These are phyloP conservation scores for Drosophila tropicalis DNA, from an alignment of 1,140 invertebrate species.

Conservation along the genomic window DNA sequence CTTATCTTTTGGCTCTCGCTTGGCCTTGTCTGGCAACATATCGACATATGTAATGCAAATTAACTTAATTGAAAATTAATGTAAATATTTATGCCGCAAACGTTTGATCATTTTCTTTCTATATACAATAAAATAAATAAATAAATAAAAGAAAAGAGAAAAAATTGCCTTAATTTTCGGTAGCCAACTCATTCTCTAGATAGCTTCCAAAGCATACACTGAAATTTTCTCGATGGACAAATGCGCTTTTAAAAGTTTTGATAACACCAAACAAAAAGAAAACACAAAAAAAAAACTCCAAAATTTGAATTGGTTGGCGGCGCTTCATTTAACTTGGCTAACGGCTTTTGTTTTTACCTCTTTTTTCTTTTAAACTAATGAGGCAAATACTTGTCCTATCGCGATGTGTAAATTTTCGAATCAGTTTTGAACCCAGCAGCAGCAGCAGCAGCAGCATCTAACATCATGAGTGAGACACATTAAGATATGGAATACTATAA, in stretches of 20 bases:
- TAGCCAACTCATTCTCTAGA: constrained; percentile 60
- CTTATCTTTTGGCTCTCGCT: not conserved
- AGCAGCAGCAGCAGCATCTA: no score
- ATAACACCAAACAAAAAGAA: constrained; percentile 46
- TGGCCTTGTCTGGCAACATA: no score
- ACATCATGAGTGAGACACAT: constrained; percentile 1
- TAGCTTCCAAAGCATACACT: constrained; percentile 17
- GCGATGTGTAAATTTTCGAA: constrained; percentile 7
- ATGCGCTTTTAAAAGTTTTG: constrained; percentile 68
- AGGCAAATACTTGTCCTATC: constrained; percentile 10
- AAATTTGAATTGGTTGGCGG: constrained; percentile 1
- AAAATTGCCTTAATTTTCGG: constrained; percentile 56
- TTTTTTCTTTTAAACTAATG: constrained; percentile 1
- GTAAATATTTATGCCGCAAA: constrained; percentile 62
- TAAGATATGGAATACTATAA: constrained; percentile 6
- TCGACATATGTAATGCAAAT: constrained; percentile 66
- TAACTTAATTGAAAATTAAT: constrained; percentile 77
- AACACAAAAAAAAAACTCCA: not conserved
- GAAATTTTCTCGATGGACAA: constrained; percentile 32
- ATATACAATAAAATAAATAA: constrained; percentile 22
- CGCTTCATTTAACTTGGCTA: constrained; percentile 12
- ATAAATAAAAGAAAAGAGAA: constrained; percentile 22
- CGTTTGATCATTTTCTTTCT: constrained; percentile 31
- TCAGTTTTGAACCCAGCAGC: not conserved
- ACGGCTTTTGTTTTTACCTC: not conserved